phyloP scores from a whole-genome alignment of 2,888 invertebrate species.

The Lasioglossum calceatum region DNA sequence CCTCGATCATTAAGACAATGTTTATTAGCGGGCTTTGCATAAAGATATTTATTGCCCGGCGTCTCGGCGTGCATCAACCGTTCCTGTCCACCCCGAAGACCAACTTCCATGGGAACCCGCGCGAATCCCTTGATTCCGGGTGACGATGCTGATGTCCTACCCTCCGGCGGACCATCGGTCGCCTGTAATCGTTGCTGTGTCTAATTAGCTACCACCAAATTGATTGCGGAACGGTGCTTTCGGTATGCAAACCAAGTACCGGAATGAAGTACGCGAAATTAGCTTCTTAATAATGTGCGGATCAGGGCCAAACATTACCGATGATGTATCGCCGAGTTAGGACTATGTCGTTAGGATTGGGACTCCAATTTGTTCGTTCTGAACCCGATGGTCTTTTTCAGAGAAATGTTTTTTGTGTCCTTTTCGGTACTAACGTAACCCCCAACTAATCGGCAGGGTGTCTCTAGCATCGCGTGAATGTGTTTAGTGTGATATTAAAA shows the following conservation, averaged over 20 bases:
- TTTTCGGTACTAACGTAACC: background rate
- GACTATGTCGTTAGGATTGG: background rate
- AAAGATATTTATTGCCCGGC: conserved; percentile 60
- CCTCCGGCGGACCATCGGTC: conserved; percentile 9
- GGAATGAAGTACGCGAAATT: background rate
- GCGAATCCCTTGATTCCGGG: conserved; percentile 40
- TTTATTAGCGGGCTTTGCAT: conserved; percentile 62
- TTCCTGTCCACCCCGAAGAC: background rate
- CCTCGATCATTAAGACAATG: conserved; percentile 66
- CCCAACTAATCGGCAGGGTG: background rate
- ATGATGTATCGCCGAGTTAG: background rate
- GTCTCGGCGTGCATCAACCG: conserved; percentile 12
- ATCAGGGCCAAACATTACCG: background rate
- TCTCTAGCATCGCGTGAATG: too few species aligned
- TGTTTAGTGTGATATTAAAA: too few species aligned
- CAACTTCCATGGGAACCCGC: conserved; percentile 33
- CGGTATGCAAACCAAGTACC: background rate
- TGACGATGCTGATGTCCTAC: background rate
- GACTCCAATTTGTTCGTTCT: background rate
- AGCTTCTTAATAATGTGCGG: background rate
- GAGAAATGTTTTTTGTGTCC: background rate
- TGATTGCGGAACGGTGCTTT: background rate
- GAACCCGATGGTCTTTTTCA: background rate
- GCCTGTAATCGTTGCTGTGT: background rate
- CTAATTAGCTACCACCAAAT: conserved; percentile 4